Conservation (phyloP, 1,140 invertebrate species). For the Atta cephalotes region DNA sequence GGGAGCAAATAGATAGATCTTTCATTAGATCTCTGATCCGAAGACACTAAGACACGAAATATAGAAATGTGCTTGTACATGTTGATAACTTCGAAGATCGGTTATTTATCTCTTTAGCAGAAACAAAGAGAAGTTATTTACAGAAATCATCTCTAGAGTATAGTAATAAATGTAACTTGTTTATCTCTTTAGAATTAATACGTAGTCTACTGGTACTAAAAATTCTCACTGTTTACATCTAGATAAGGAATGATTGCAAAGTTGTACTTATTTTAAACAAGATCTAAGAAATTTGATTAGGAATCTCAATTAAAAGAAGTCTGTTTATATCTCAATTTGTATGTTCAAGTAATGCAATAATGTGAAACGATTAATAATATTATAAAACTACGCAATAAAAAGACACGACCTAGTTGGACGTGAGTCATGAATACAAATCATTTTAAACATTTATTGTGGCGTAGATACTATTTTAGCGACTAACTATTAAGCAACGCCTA, state of each 20-base stretch:
- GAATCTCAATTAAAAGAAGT: background rate
- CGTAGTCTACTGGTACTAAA: background rate
- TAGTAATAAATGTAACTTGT: constrained; percentile 3
- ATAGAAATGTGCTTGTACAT: constrained; percentile 10
- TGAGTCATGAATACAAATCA: background rate
- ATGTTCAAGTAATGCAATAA: too few relatives aligned
- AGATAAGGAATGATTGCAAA: background rate
- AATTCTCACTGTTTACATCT: background rate
- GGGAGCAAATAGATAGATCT: constrained; percentile 11
- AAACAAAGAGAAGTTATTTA: constrained; percentile 4
- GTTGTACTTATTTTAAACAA: background rate
- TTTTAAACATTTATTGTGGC: background rate
- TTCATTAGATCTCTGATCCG: constrained; percentile 32
- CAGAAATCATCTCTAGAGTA: too few relatives aligned
- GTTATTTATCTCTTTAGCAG: background rate
- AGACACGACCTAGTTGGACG: background rate
- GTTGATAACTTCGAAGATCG: constrained; percentile 20
- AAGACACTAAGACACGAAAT: constrained; percentile 11
- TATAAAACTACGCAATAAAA: background rate
- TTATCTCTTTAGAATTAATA: background rate
- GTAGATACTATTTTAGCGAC: background rate
- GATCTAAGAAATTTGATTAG: background rate
- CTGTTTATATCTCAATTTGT: background rate
- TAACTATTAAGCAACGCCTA: background rate
- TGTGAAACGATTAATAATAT: background rate